phyloP scores from a whole-genome alignment of 1,140 invertebrate genomes.

The Semibalanus balanoides region DNA sequence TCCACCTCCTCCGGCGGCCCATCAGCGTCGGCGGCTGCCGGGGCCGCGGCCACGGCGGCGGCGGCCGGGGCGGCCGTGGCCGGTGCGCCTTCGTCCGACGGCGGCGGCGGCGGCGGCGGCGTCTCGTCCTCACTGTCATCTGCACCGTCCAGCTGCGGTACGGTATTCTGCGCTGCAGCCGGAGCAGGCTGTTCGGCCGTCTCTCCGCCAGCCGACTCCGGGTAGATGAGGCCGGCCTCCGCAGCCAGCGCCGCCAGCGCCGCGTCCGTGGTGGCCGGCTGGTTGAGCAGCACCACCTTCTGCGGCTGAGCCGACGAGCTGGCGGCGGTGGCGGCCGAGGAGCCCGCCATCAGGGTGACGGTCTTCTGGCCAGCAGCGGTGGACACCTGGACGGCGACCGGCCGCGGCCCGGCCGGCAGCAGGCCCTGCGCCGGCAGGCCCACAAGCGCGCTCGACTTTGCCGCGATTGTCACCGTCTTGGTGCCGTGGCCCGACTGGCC shows the following conservation, averaged over 20 bases:
- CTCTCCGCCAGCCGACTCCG: slow-evolving; percentile 23
- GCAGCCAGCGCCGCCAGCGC: slow-evolving; percentile 47
- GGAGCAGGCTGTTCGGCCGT: slow-evolving; percentile 7
- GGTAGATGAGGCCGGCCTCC: slow-evolving; percentile 47
- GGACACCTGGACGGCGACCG: slow-evolving; percentile 48
- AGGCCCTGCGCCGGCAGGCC: slow-evolving; percentile 33
- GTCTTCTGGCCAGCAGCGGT: slow-evolving; percentile 38
- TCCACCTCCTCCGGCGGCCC: neutral
- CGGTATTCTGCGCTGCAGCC: slow-evolving; percentile 17
- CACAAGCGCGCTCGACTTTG: slow-evolving; percentile 35
- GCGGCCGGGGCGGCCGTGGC: neutral
- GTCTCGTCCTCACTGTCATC: slow-evolving; percentile 14
- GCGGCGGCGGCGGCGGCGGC: slow-evolving; percentile 5
- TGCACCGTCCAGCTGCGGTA: slow-evolving; percentile 14
- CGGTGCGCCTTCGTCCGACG: neutral
- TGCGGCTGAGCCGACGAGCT: slow-evolving; percentile 6
- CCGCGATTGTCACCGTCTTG: slow-evolving; percentile 43
- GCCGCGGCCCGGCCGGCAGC: slow-evolving; percentile 30
- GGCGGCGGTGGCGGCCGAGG: slow-evolving; percentile 11
- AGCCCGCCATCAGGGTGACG: slow-evolving; percentile 30
- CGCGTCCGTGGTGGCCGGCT: slow-evolving; percentile 39
- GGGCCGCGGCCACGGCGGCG: too few relatives aligned
- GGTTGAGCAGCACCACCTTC: slow-evolving; percentile 13
- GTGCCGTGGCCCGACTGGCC: slow-evolving; percentile 34
- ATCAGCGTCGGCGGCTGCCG: neutral